Evolutionary conservation across 2,888 invertebrate genomes (phyloP).

Genomic region (Timema podura): DNA sequence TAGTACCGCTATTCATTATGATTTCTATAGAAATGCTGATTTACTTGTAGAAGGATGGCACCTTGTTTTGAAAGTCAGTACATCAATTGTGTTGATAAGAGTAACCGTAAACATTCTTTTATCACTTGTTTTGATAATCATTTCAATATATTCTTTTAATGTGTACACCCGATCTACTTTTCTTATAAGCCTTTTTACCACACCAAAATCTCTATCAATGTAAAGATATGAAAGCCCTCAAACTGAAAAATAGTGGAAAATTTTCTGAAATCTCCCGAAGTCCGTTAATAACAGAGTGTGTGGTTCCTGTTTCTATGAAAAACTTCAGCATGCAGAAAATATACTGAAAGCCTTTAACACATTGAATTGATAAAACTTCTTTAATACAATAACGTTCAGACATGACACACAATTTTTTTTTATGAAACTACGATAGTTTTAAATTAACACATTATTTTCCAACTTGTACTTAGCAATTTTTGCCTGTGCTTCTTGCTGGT

Average conservation of each 20-base stretch:
- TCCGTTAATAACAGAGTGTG: neutral
- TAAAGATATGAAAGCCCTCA: too few relatives aligned
- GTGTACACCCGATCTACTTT: neutral
- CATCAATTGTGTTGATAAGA: neutral
- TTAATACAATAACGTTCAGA: too few relatives aligned
- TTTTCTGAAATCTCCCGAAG: slow-evolving; percentile 3
- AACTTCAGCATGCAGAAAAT: too few relatives aligned
- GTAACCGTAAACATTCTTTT: neutral
- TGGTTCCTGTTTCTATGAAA: neutral
- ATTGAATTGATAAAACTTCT: too few relatives aligned
- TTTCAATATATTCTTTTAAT: neutral
- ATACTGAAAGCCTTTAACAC: too few relatives aligned
- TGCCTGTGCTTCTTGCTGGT: too few relatives aligned
- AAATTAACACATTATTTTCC: too few relatives aligned
- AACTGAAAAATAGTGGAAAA: too few relatives aligned
- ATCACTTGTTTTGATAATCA: neutral
- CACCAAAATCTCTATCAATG: too few relatives aligned
- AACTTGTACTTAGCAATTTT: too few relatives aligned
- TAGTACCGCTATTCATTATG: neutral
- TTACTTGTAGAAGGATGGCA: slow-evolving; percentile 6
- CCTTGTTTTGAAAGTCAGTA: neutral
- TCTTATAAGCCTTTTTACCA: neutral
- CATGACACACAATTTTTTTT: too few relatives aligned
- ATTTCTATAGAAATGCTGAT: neutral
- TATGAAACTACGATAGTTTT: too few relatives aligned